Evolutionary conservation across 2,113 vertebrate species (phyloP).

Genomic region (Microtus oregoni): DNA sequence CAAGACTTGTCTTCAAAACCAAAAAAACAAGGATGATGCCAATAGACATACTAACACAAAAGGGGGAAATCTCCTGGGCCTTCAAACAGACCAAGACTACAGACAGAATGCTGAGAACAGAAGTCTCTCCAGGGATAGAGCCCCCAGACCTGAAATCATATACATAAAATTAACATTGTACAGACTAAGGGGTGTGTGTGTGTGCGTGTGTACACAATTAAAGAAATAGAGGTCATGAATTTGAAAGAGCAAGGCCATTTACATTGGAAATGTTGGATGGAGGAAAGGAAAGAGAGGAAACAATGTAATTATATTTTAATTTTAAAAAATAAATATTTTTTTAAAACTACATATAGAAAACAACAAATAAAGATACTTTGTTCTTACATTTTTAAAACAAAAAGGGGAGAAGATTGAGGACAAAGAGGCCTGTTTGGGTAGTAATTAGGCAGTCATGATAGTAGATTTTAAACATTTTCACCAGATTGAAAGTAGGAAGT

Average conservation of each 20-base stretch:
- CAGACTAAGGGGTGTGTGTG: background rate
- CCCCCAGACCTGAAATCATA: background rate
- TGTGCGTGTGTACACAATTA: background rate
- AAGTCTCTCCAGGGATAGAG: background rate
- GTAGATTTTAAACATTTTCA: constrained; percentile 19
- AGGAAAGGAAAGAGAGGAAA: background rate
- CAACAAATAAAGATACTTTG: background rate
- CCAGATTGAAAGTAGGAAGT: constrained; percentile 18
- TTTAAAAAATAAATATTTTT: background rate
- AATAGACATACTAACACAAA: background rate
- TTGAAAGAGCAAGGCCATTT: background rate
- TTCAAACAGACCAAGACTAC: background rate
- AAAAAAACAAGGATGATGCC: background rate
- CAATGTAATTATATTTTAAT: background rate
- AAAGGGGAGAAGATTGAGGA: background rate
- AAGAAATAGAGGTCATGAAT: background rate
- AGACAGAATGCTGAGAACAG: background rate
- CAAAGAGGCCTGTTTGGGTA: background rate
- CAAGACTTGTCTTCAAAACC: background rate
- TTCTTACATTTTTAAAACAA: background rate
- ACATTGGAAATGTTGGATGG: background rate
- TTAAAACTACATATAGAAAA: background rate
- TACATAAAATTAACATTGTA: background rate
- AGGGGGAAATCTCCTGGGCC: background rate
- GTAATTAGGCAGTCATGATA: background rate